Base-by-base conservation (phyloP, 2,113 vertebrate genomes). In the Probosciger aterrimus region DNA sequence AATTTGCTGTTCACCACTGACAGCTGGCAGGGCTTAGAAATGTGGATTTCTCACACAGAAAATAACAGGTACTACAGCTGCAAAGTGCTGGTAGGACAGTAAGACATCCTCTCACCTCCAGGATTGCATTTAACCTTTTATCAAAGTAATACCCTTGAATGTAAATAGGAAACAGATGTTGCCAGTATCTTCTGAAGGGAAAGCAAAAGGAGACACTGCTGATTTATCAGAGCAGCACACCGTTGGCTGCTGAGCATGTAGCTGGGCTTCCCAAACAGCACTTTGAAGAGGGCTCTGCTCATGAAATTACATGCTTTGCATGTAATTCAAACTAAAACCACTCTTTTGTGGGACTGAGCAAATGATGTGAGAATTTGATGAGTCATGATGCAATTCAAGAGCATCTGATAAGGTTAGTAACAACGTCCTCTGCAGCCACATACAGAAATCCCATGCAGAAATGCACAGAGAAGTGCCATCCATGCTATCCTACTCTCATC, bases 81-180 rank as follows among this genome's bases (percentile, higher is more conserved):
- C 35, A 71, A 19, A 33, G 33, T 27, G 28, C 65, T 79, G 43
- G 23, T 31, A 78, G 84, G 47, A 47, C 63, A 47, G 17, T 24
- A 20, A 73, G 17, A 25, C 28, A 18, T 49, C 24, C 9, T 13
- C 44, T 23, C 3, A 4, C 41, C 86, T 90, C 63, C 47, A 64
- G 15, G 4, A 80, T 2, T 78, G 18, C 70, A 46, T 57, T 73
- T 10, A 4, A 79, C 30, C 31, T 52, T 22, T 88, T 62, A 47
- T 91, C 31, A 82, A 70, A 93, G 63, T 10, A 78, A 79, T 39
- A 31, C 13, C 31, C 68, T 92, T 52, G 71, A 87, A 93, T 91
- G 95, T 75, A 74, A 65, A 82, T 20, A 82, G 68, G 43, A 90
- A 96, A 35, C 27, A 88, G 90, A 68, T 77, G 69, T 49, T 88